Evolutionary conservation across 2,797 vertebrate genomes (phyloP).

Genomic region (Anabas testudineus): DNA sequence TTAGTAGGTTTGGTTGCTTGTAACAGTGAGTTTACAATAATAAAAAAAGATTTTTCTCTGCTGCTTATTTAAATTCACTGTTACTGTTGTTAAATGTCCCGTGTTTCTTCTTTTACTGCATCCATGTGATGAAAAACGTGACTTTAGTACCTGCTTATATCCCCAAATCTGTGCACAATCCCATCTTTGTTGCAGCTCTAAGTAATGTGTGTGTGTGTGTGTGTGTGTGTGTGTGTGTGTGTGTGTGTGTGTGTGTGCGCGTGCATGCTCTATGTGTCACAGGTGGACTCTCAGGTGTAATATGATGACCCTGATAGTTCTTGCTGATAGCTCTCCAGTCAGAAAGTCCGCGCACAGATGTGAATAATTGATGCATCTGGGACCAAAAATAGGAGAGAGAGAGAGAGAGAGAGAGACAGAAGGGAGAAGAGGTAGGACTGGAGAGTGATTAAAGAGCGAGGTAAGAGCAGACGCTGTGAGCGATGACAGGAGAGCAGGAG

Average conservation of each 20-base stretch:
- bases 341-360: conserved; percentile 54
- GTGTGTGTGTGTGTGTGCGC: conserved; percentile 1
- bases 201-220: neutral
- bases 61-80: neutral
- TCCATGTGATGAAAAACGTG: conserved; percentile 27
- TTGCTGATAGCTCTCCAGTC: conserved; percentile 53
- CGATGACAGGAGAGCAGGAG: conserved; percentile 16
- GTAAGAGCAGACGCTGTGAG: conserved; percentile 32
- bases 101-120: conserved; percentile 10
- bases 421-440: conserved; percentile 29
- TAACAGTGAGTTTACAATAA: neutral
- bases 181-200: conserved; percentile 5
- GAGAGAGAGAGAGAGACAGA: conserved; percentile 29
- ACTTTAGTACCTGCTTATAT: conserved; percentile 10
- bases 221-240: neutral
- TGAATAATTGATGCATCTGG: conserved; percentile 71
- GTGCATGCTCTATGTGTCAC: conserved; percentile 23
- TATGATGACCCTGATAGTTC: conserved; percentile 42
- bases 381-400: conserved; percentile 70
- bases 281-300: conserved; percentile 62
- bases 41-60: neutral
- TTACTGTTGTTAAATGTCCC: conserved; percentile 15
- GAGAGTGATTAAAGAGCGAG: conserved; percentile 24
- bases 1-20: neutral
- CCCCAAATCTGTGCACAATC: neutral